Evolutionary conservation across 92 coral and sea anemone species (phyloP), one percentile per base, ranked within the genome.

Genomic region (Epizoanthus illoricatus): DNA sequence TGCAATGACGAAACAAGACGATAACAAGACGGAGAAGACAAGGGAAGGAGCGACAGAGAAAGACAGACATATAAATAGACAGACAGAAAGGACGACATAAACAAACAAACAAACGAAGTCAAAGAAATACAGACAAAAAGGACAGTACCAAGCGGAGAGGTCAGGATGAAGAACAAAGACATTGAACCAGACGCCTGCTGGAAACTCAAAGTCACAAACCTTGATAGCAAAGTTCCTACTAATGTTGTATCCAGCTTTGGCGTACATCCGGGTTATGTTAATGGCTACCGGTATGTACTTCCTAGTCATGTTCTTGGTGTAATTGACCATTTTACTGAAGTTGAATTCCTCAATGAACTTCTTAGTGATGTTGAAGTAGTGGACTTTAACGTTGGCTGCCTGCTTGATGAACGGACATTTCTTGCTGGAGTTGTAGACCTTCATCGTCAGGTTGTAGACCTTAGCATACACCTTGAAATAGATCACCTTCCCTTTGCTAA

Each of bases 191-290:
- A 52, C 2, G 12, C 56, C 56, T 52, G 56, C 15, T 52, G 56
- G 56, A 52, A 52, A 52, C 56, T 52, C 13, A 18, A 43, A 60
- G 23, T 6, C 11, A 63, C 82, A 61, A 5, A 88, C 89, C 70
- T 67, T 52, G 4, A 86, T 24, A n/a, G 94, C 87, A 84, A 90
- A 88, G 78, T 84, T 90, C 15, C 92, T 89, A 41, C 91, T 80
- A n/a, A 83, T 36, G 65, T 81, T 72, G 49, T 74, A 23, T 13
- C 87, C 94, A 28, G 87, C 76, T 17, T 47, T 71, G 67, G 84
- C 84, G 80, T 88, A 85, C 47, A 85, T 82, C 18, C 70, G 91
- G 20, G 91, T 76, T 83, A 88, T 67, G 69, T 89, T 93, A 60
- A 87, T 70, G 17, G 88, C 91, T 19, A 78, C 64, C 1, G 97